Percentiles rank a stretch among this genome's conserved stretches.
Evolutionary conservation across 2,888 invertebrate species (phyloP).

Genomic region (Phyllotreta cruciferae): DNA sequence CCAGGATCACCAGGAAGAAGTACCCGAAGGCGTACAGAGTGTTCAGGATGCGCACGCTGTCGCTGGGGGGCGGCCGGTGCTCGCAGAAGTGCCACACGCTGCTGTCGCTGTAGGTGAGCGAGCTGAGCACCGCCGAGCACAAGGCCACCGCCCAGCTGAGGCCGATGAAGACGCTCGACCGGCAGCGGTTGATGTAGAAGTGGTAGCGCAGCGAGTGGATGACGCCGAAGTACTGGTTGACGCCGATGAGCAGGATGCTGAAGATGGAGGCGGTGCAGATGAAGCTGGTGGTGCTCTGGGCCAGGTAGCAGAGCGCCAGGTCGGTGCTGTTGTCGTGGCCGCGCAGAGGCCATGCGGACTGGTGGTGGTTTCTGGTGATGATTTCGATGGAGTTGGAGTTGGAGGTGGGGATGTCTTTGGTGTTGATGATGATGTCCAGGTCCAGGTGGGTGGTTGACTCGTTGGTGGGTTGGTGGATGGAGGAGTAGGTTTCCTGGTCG

Average conservation of each 20-base stretch:
- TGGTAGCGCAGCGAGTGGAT: slow-evolving; percentile 71
- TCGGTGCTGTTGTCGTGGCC: slow-evolving; percentile 19
- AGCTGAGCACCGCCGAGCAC: slow-evolving; percentile 61
- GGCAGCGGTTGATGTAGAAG: slow-evolving; percentile 63
- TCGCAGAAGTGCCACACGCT: slow-evolving; percentile 61
- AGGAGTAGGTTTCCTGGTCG: slow-evolving; percentile 56
- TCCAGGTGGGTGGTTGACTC: slow-evolving; percentile 9
- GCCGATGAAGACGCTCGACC: slow-evolving; percentile 61
- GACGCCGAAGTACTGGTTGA: slow-evolving; percentile 73
- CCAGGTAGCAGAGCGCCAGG: slow-evolving; percentile 56
- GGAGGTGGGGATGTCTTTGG: slow-evolving; percentile 39
- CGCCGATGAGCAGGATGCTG: slow-evolving; percentile 68
- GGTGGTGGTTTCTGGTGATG: slow-evolving; percentile 36
- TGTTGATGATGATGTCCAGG: slow-evolving; percentile 38
- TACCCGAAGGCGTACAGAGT: slow-evolving; percentile 61
- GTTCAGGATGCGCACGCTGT: slow-evolving; percentile 54
- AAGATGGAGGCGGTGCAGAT: slow-evolving; percentile 68
- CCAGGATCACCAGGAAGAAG: slow-evolving; percentile 61
- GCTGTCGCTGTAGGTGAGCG: slow-evolving; percentile 59
- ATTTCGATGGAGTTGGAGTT: slow-evolving; percentile 41
- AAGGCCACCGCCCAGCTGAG: slow-evolving; percentile 63
- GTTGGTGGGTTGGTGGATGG: slow-evolving; percentile 59
- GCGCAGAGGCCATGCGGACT: too few species aligned
- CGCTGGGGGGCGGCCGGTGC: slow-evolving; percentile 37
- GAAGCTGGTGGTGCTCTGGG: slow-evolving; percentile 70